Base-by-base conservation (phyloP, 2,888 invertebrate species). In the Mechanitis messenoides region DNA sequence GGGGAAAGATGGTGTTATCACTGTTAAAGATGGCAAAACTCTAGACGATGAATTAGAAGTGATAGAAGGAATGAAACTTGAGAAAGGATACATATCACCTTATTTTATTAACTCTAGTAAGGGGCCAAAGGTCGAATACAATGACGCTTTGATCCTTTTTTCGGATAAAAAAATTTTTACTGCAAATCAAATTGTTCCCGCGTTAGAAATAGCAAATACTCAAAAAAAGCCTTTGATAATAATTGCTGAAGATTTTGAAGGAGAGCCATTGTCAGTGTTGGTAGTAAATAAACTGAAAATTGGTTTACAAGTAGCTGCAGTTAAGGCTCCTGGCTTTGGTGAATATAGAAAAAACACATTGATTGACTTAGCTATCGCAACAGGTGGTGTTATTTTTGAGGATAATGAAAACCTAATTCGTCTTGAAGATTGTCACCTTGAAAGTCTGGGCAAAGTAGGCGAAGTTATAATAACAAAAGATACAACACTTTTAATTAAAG, bases 31-130 rank as follows among this genome's bases (percentile, higher is more conserved):
- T 85, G 99, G 99, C 12, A 99, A 99, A 91, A 99, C 98, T 0
- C 87, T 99, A 60, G 91, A 91, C 62, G 98, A 99, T 88, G 98
- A 99, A 82, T 87, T 99, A 65, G 98, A 99, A 90, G 71, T 97
- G 33, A 96, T 96, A 76, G 99, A 99, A 87, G 99, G 99, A 59
- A 97, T 99, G 97, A 97, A 98, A 87, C 98, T 99, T 85, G 99
- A 99, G 77, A 93, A 98, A 65, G 99, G 99, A 54, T 99, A 96
- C 85, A 97, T 99, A 78, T 99, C 99, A 3, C 99, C 99, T 0
- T 99, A 99, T 83, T 99, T 99, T 83, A 98, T 99, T 70, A 99
- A 99, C 83, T 96, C 98, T 4, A 91, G 94, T n/a, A 99, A 99
- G 91, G 98, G 98, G 53, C 97, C 97, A 20, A 98, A 95, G 90